phyloP scores from a whole-genome alignment of 2,113 vertebrate species.

The Oreochromis niloticus region DNA sequence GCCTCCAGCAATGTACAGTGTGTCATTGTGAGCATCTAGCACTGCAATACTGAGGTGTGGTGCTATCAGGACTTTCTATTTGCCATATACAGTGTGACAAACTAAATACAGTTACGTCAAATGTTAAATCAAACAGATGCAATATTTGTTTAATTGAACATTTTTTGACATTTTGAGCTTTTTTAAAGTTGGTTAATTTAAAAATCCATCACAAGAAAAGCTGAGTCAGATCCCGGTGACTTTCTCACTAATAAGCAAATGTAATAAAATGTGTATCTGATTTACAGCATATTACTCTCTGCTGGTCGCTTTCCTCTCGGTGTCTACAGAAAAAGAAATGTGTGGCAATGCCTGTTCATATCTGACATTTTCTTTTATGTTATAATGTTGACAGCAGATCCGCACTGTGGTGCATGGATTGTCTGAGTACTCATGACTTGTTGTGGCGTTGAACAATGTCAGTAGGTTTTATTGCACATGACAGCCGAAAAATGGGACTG shows the following conservation, averaged over 20 bases:
- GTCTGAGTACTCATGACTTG: conserved; percentile 35
- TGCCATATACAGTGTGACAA: no score
- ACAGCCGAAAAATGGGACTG: neutral
- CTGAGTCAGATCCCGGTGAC: no score
- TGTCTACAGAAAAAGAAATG: neutral
- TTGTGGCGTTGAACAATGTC: neutral
- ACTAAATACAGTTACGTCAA: no score
- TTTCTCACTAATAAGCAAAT: neutral
- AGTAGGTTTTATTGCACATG: neutral
- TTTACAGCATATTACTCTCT: neutral
- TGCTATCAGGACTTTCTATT: no score
- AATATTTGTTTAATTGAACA: no score
- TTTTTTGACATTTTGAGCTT: no score
- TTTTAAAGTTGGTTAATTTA: no score
- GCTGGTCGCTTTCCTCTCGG: neutral
- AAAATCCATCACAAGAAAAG: no score
- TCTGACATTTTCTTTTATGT: conserved; percentile 12
- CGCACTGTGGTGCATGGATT: neutral
- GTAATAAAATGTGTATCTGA: neutral
- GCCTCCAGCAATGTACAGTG: neutral
- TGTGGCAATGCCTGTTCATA: neutral
- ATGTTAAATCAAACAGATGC: no score
- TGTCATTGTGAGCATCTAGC: neutral
- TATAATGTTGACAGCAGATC: conserved; percentile 16
- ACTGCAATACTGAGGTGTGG: neutral